A percentile compares a stretch with the other conserved stretches of the same genome.
These are phyloP conservation scores for Pagetopsis macropterus DNA, from an alignment of 2,797 vertebrate genomes.

Conservation along the genomic window DNA sequence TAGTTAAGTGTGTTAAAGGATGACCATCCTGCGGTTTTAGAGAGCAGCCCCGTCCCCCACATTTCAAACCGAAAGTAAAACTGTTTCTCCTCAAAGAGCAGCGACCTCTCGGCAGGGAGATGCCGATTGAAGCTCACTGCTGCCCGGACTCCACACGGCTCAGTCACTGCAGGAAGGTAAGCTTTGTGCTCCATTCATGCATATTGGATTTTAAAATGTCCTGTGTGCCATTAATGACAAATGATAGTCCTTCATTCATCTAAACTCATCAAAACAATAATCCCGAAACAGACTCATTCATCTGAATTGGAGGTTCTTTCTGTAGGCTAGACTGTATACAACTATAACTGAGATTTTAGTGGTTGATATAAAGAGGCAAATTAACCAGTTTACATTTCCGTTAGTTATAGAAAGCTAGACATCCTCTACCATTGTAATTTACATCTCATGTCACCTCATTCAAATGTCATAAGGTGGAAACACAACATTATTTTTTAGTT, in stretches of 20 bases:
- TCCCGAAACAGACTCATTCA: neutral
- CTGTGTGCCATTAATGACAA: neutral
- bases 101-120: neutral
- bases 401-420: neutral
- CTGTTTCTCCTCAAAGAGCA: neutral
- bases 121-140: neutral
- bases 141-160: neutral
- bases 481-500: neutral
- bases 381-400: neutral
- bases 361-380: neutral
- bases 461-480: neutral
- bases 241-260: neutral
- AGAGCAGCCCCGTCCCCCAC: neutral
- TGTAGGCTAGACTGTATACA: neutral
- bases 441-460: neutral
- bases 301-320: neutral
- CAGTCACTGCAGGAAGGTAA: constrained; percentile 12
- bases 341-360: neutral
- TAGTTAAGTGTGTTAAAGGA: too few species aligned
- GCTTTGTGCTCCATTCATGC: neutral
- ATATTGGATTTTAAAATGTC: neutral
- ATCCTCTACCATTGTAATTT: neutral
- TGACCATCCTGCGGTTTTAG: neutral
- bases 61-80: constrained; percentile 28
- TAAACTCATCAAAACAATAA: neutral